Evolutionary conservation across 2,888 invertebrate species (phyloP), one percentile per base, ranked within the genome.

Genomic region (Drosophila yooni): DNA sequence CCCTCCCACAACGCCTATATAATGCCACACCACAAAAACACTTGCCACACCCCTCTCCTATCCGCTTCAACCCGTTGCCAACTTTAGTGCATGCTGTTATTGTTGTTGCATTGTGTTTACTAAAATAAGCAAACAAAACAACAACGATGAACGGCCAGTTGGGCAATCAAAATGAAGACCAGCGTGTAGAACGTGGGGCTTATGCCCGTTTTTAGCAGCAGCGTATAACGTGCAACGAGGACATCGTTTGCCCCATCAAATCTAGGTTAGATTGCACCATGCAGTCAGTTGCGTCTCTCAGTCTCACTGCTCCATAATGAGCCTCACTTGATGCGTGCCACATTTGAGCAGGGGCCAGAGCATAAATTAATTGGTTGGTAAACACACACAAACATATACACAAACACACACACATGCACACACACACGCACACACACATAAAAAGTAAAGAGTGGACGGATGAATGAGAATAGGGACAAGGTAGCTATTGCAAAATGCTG

Each of bases 211-310:
- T 46, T 79, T 46, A 29, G 54, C 62, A 59, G 59, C 64, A 69
- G 53, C 65, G 15, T 65, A 70, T 65, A 81, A 62, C 50, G 66
- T 66, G 69, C 74, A 81, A 57, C 74, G 70, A 71, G 69, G 66
- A 67, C 80, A 79, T 61, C 53, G 21, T 58, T 63, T 54, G 29
- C 60, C 56, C 38, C 56, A 15, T 25, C 38, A 71, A 83, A 83
- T 81, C 69, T 83, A 74, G 86, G 85, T 85, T 85, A 85, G 82
- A 80, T 79, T 78, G 74, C 78, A 66, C 3, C 71, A 54, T 58
- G 71, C 57, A 70, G 50, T 74, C 57, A 71, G 54, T 59, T 56
- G 18, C 60, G 59, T 29, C 50, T 57, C 52, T 40, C 61, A 21
- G 21, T 21, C 31, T 31, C 21, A 29, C 15, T 18, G 21, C 11